phyloP scores from a whole-genome alignment of 2,888 invertebrate species.

The Rugalucina vietnamica region DNA sequence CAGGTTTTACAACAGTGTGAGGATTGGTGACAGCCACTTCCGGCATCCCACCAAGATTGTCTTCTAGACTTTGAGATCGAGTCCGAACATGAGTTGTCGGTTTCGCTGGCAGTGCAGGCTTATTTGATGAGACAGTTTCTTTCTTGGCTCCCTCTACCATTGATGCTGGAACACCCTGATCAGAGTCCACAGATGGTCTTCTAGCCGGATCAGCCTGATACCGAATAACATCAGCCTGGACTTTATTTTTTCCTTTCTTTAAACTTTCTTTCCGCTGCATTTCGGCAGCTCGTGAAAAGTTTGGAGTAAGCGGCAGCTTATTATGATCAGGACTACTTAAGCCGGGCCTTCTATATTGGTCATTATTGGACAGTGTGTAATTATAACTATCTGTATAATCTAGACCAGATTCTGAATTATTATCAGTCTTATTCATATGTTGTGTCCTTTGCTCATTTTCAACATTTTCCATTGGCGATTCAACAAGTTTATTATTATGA shows the following conservation, averaged over 20 bases:
- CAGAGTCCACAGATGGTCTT: constrained; percentile 62
- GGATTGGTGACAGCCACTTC: constrained; percentile 53
- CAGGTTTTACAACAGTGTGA: constrained; percentile 69
- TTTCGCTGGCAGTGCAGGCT: constrained; percentile 57
- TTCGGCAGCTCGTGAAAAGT: constrained; percentile 67
- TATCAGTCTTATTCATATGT: constrained; percentile 17
- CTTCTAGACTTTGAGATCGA: constrained; percentile 68
- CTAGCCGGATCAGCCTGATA: constrained; percentile 67
- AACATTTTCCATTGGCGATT: constrained; percentile 39
- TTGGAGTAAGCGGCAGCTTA: constrained; percentile 65
- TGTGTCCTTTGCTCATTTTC: constrained; percentile 13
- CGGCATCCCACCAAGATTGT: constrained; percentile 61
- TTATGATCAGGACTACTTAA: constrained; percentile 66
- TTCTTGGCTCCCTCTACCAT: constrained; percentile 21
- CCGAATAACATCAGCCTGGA: constrained; percentile 77
- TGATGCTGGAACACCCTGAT: constrained; percentile 48
- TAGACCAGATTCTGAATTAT: constrained; percentile 30
- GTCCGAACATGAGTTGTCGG: constrained; percentile 58
- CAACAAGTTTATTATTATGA: constrained; percentile 56
- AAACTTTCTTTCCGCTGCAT: constrained; percentile 75
- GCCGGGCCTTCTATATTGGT: constrained; percentile 76
- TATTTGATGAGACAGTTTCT: constrained; percentile 18
- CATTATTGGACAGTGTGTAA: constrained; percentile 78
- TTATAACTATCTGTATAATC: constrained; percentile 71
- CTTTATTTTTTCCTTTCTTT: constrained; percentile 73